Evolutionary conservation across 2,113 vertebrate species (phyloP), one percentile per base, ranked within the genome.

Genomic region (Cyanoramphus novaezelandiae): DNA sequence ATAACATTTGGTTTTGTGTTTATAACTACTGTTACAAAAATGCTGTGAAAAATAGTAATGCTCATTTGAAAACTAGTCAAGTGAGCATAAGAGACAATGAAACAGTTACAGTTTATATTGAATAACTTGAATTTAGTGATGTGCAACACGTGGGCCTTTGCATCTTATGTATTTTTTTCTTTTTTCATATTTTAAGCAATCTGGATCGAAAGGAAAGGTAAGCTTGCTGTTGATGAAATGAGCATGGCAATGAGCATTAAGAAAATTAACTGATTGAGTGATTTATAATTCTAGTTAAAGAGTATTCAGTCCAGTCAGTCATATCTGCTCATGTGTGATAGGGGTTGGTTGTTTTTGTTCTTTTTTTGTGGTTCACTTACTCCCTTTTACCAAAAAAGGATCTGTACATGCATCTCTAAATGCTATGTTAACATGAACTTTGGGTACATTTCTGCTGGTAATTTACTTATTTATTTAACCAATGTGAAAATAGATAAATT

Each of bases 201-300:
- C 98, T 98, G 96, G 98, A 98, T 91, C 94, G 98, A 98, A 98
- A 98, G 93, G 98, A 99, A 97, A 98, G 98, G 98, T 99, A 98
- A 98, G 98, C 75, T 89, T 74, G 76, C 94, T 93, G 70, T 88
- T 92, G n/a, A 89, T 82, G 71, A 91, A 95, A 92, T 94, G 67
- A 97, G 83, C 95, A 97, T 97, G 93, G 47, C 85, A 90, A 95
- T 95, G 47, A 91, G 41, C 67, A 90, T 88, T 91, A 86, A 88
- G 39, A 84, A 88, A 78, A 75, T 72, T 13, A 83, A 28, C 27
- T 76, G 17, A 86, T 31, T 84, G 27, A 92, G 16, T 86, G 57
- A 52, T 88, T 46, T 80, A 23, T 63, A 71, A 9, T 92, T 49
- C 17, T 90, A 60, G 6, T 60, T 84, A 74, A 90, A 83, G 37